Conservation (phyloP, 2,113 vertebrate genomes). For the Rhinolophus sinicus region DNA sequence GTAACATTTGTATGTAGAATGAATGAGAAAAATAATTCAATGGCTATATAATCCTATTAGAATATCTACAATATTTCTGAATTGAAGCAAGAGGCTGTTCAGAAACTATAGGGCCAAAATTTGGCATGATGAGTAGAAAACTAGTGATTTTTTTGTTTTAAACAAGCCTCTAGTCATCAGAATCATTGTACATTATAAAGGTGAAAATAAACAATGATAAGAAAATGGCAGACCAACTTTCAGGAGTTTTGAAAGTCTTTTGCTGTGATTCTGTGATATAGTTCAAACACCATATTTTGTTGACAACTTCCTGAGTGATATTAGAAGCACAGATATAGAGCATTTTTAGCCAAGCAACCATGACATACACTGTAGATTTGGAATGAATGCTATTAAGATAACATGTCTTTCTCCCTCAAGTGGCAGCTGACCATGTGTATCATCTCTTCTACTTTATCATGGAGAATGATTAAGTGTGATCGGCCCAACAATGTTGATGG, state of each 20-base stretch:
- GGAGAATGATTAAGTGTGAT: not conserved
- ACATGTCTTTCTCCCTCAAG: not conserved
- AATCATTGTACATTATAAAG: not conserved
- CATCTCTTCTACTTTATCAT: conserved; percentile 28
- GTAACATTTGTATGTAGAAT: not conserved
- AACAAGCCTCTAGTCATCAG: not conserved
- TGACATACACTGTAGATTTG: conserved; percentile 41
- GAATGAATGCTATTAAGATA: conserved; percentile 64
- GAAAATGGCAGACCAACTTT: not conserved
- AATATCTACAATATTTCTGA: not conserved
- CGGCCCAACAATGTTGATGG: conserved; percentile 26
- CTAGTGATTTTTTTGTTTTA: conserved; percentile 26
- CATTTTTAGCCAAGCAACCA: conserved; percentile 45
- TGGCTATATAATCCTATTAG: not conserved
- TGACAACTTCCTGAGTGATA: conserved; percentile 46
- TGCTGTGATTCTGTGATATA: not conserved
- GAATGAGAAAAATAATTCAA: not conserved
- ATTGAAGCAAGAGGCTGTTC: not conserved
- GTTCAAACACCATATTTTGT: conserved; percentile 23
- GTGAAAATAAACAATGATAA: not conserved
- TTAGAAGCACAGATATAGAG: conserved; percentile 43
- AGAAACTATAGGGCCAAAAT: not conserved
- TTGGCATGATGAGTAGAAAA: not conserved
- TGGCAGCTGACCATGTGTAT: conserved; percentile 35
- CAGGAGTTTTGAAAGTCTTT: not conserved